Evolutionary conservation across 2,113 vertebrate species (phyloP).

Genomic region (Macquaria ambigua): DNA sequence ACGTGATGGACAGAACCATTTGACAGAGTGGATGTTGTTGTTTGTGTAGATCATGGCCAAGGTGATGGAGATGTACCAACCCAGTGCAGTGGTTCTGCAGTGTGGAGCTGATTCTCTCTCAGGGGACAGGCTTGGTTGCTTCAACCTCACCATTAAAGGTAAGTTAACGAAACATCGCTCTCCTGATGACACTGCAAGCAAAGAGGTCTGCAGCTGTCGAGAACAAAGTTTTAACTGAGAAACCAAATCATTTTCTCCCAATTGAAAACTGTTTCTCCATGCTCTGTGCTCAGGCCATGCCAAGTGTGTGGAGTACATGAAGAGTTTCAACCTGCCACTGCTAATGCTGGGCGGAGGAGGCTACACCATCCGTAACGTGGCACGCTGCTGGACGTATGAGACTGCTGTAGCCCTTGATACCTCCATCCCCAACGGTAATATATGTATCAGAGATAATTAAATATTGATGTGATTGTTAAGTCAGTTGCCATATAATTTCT

Average conservation of each 20-base stretch:
- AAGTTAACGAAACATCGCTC: neutral
- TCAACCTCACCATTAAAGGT: slow-evolving; percentile 99
- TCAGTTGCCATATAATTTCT: neutral
- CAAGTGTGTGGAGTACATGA: slow-evolving; percentile 99
- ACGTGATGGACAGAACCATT: neutral
- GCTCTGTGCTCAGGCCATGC: slow-evolving; percentile 89
- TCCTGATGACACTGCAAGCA: neutral
- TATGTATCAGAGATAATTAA: neutral
- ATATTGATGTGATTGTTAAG: neutral
- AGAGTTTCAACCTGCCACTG: slow-evolving; percentile 96
- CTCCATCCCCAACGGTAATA: slow-evolving; percentile 92
- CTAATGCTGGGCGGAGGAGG: slow-evolving; percentile 98
- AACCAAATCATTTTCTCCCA: neutral
- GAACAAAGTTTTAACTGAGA: neutral
- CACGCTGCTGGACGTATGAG: slow-evolving; percentile 97
- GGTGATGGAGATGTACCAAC: slow-evolving; percentile 99
- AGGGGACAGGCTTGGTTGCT: slow-evolving; percentile 96
- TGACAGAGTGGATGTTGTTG: neutral
- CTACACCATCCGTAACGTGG: slow-evolving; percentile 98
- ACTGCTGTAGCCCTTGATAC: slow-evolving; percentile 96
- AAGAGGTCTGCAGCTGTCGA: neutral
- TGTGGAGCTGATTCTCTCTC: slow-evolving; percentile 97
- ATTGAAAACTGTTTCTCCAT: neutral
- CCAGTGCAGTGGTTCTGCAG: slow-evolving; percentile 96
- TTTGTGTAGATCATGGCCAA: slow-evolving; percentile 94